Conservation (phyloP, 2,888 invertebrate species). For the Melanargia galathea region DNA sequence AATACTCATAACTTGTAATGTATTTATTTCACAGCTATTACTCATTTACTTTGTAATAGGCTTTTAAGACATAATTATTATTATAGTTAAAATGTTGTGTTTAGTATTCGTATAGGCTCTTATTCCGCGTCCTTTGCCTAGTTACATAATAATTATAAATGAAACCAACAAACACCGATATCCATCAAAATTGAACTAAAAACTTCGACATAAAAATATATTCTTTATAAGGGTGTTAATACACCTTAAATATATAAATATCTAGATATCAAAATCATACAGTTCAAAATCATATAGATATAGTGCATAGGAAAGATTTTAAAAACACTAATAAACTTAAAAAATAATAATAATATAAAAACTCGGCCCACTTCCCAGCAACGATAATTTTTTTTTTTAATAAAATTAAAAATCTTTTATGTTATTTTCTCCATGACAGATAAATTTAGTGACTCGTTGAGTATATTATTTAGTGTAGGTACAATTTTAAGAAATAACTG, state of each 20-base stretch:
- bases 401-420: not conserved
- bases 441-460: not conserved
- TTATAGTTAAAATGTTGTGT: not conserved
- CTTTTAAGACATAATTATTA: no score
- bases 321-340: constrained; percentile 17
- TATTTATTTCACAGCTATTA: no score
- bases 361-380: constrained; percentile 15
- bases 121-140: not conserved
- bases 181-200: constrained; percentile 5
- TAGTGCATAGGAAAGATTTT: constrained; percentile 6
- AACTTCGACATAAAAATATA: constrained; percentile 5
- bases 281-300: constrained; percentile 10
- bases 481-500: no score
- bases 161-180: constrained; percentile 17
- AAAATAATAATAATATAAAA: constrained; percentile 10
- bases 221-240: no score
- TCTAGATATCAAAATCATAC: not conserved
- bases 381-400: not conserved
- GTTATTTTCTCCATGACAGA: not conserved
- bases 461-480: no score
- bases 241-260: no score
- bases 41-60: not conserved
- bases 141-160: not conserved
- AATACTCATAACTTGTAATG: no score
- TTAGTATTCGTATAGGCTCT: not conserved